Conservation (phyloP, 2,113 vertebrate genomes). For the Myiozetetes cayanensis region DNA sequence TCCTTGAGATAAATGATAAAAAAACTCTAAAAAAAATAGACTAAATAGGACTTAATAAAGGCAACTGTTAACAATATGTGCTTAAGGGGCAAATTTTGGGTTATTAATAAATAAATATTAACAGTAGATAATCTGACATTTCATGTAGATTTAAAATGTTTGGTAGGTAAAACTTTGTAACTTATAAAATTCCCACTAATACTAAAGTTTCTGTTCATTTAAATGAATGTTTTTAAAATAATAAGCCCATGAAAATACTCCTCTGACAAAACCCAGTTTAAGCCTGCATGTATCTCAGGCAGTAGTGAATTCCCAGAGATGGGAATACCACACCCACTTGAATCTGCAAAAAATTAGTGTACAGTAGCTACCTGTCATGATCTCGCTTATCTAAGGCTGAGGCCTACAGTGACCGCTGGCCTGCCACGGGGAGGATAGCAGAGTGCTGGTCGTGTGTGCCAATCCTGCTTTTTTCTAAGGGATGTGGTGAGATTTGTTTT, state of each 20-base stretch:
- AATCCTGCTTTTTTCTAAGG: no score
- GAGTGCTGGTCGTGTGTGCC: no score
- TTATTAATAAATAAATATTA: not conserved
- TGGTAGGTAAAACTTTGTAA: not conserved
- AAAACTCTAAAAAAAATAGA: not conserved
- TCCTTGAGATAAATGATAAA: not conserved
- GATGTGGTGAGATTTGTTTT: no score
- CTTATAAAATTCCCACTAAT: not conserved
- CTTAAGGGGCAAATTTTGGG: not conserved
- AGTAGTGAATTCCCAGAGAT: not conserved
- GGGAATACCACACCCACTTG: not conserved
- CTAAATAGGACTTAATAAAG: not conserved
- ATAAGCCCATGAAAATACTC: not conserved
- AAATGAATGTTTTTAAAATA: not conserved
- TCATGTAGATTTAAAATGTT: not conserved
- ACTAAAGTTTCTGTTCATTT: not conserved
- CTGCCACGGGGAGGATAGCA: no score
- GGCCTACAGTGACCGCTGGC: no score
- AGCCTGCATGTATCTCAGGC: not conserved
- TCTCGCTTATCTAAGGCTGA: no score
- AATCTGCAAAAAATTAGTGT: not conserved
- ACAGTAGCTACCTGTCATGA: not conserved
- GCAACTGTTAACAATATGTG: not conserved
- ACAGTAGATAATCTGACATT: not conserved
- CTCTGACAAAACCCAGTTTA: not conserved